These are phyloP conservation scores for Aphelenchoides besseyi DNA, from an alignment of 1,140 invertebrate species.

Conservation along the genomic window DNA sequence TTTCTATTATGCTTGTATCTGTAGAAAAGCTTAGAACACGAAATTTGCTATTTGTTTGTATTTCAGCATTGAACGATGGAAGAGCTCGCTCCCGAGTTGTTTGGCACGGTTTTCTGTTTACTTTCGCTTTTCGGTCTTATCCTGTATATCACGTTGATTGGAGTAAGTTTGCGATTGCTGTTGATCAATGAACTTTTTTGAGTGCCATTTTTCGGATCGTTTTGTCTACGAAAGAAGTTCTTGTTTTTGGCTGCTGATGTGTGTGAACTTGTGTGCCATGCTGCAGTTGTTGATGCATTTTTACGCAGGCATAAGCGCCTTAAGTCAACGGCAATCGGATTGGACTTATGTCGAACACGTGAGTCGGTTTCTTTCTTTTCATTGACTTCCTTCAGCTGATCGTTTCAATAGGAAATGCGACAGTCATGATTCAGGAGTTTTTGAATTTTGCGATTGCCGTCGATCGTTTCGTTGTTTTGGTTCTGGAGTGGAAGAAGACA, in stretches of 20 bases:
- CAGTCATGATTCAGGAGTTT: constrained; percentile 11
- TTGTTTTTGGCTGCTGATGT: neutral
- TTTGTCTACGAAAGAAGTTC: neutral
- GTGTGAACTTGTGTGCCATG: neutral
- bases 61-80: too few relatives aligned
- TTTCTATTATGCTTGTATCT: too few relatives aligned
- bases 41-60: too few relatives aligned
- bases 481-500: neutral
- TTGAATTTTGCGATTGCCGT: neutral
- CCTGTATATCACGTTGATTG: neutral
- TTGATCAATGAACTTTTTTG: constrained; percentile 1
- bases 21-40: too few relatives aligned
- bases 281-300: constrained; percentile 8
- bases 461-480: neutral
- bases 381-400: neutral
- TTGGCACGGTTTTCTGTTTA: neutral
- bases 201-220: neutral
- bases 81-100: too few relatives aligned
- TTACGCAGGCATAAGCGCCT: neutral
- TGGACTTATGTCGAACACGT: constrained; percentile 10
- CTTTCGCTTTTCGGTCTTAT: neutral
- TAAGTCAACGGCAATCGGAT: neutral
- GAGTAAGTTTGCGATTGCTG: neutral
- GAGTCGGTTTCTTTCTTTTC: neutral
- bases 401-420: neutral